Conservation (phyloP, 2,797 vertebrate species). For the Lithobates pipiens region DNA sequence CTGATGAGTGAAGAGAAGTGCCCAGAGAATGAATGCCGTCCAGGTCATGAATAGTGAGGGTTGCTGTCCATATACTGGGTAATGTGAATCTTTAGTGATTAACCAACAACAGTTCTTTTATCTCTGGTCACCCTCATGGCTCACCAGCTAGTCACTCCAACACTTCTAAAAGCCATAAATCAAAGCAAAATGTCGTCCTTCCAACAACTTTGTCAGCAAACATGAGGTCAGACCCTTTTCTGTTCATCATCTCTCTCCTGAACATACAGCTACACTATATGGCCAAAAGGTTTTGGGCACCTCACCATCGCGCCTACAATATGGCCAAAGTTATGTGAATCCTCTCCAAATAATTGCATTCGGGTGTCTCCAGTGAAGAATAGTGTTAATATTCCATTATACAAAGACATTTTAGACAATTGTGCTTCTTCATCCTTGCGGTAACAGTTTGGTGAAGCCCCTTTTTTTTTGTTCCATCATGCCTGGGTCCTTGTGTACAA, state of each 20-base stretch:
- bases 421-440: no score
- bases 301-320: no score
- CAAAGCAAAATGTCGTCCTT: constrained; percentile 21
- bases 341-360: no score
- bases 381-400: no score
- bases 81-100: not conserved
- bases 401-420: no score
- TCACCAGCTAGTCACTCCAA: not conserved
- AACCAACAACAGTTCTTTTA: not conserved
- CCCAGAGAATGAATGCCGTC: not conserved
- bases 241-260: not conserved
- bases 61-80: not conserved
- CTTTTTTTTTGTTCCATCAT: no score
- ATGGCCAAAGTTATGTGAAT: no score
- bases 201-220: constrained; percentile 19
- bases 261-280: not conserved
- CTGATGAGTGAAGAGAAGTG: not conserved
- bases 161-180: constrained; percentile 11
- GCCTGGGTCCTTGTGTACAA: no score
- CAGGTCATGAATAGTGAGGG: not conserved
- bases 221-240: not conserved
- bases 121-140: not conserved
- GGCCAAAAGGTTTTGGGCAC: no score
- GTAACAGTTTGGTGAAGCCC: no score
- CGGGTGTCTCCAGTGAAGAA: no score